phyloP scores from a whole-genome alignment of 2,888 invertebrate species.

The Drosophila fungiperda region DNA sequence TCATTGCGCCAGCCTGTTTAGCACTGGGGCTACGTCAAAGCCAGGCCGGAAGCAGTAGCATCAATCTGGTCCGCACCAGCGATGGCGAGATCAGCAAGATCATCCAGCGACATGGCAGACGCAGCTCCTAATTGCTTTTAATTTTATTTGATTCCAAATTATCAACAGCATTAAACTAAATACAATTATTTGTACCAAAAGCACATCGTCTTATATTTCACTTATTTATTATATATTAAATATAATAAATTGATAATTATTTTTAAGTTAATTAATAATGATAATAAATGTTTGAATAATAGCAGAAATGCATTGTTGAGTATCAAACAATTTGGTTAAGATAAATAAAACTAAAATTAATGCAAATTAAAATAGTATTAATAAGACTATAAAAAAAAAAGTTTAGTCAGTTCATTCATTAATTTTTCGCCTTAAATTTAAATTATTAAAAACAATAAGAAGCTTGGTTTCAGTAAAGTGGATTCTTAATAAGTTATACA shows the following conservation, averaged over 20 bases:
- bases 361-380: neutral
- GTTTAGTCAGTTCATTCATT: neutral
- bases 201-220: no score
- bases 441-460: neutral
- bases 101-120: conserved; percentile 25
- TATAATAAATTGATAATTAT: no score
- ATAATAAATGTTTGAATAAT: no score
- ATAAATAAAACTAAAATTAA: no score
- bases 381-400: neutral
- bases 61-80: conserved; percentile 37
- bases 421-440: neutral
- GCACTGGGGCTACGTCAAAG: conserved; percentile 45
- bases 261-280: no score
- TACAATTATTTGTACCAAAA: neutral
- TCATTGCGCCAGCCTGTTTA: conserved; percentile 56
- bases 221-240: neutral
- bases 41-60: conserved; percentile 33
- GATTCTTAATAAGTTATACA: neutral
- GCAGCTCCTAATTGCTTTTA: neutral
- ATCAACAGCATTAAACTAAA: neutral
- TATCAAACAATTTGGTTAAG: no score
- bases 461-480: neutral
- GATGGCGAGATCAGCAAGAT: conserved; percentile 37
- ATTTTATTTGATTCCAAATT: neutral
- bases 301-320: no score